A percentile compares a stretch with the other conserved stretches of the same genome.
These are phyloP conservation scores for Andrena flavipes DNA, from an alignment of 2,888 invertebrate genomes.

Conservation along the genomic window DNA sequence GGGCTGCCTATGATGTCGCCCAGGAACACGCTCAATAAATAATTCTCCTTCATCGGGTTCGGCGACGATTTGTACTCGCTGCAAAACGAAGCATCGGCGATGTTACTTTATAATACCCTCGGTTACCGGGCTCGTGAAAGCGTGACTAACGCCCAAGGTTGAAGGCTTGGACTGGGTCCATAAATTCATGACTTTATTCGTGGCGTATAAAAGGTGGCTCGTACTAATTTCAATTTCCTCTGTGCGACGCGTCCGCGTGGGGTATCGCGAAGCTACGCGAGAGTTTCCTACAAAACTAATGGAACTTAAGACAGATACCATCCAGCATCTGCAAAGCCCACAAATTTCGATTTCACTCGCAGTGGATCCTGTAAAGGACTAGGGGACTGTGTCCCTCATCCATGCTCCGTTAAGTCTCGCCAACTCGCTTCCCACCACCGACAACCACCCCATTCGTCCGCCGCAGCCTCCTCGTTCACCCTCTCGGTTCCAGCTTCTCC, in stretches of 20 bases:
- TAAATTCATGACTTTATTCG: not conserved
- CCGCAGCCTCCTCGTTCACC: not conserved
- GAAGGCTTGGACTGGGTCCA: not conserved
- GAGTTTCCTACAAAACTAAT: not conserved
- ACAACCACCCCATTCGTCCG: slow-evolving; percentile 41
- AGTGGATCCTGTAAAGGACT: slow-evolving; percentile 25
- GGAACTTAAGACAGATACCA: not conserved
- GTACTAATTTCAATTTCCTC: not conserved
- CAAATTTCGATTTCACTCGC: slow-evolving; percentile 7
- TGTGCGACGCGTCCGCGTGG: not conserved
- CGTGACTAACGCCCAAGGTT: slow-evolving; percentile 8
- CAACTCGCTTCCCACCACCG: slow-evolving; percentile 35
- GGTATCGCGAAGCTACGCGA: not conserved
- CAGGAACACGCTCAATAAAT: slow-evolving; percentile 93
- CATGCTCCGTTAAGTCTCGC: slow-evolving; percentile 56
- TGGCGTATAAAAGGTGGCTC: not conserved
- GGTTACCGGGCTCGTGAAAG: not conserved
- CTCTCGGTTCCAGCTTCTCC: not conserved
- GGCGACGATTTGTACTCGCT: slow-evolving; percentile 93
- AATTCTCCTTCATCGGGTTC: slow-evolving; percentile 89
- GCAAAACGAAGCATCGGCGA: slow-evolving; percentile 73
- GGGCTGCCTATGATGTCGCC: slow-evolving; percentile 94
- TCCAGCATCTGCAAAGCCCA: not conserved
- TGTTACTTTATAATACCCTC: slow-evolving; percentile 11
- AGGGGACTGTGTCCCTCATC: slow-evolving; percentile 34